These are phyloP conservation scores for Sphecodes monilicornis DNA, from an alignment of 2,888 invertebrate genomes.

Conservation along the genomic window DNA sequence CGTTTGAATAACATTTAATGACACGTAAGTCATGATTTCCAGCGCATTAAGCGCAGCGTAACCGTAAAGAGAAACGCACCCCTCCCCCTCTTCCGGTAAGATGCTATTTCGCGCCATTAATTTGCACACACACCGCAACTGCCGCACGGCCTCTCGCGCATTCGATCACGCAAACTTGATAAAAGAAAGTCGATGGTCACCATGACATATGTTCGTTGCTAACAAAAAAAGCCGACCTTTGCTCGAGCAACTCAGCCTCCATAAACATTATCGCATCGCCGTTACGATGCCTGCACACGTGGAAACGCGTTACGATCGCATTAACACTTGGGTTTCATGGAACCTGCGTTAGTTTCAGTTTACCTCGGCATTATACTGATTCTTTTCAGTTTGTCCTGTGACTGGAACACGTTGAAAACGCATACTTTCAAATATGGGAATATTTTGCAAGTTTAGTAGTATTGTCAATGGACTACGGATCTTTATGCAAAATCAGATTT, in stretches of 20 bases:
- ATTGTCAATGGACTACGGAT: background rate
- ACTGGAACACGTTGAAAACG: background rate
- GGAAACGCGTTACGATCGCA: background rate
- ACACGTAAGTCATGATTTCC: constrained; percentile 51
- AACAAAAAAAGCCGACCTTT: background rate
- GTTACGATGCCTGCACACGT: background rate
- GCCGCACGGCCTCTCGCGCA: constrained; percentile 7
- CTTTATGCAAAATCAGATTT: background rate
- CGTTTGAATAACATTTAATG: constrained; percentile 45
- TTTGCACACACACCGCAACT: constrained; percentile 38
- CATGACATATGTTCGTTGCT: background rate
- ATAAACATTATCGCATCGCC: background rate
- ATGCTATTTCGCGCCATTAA: constrained; percentile 47
- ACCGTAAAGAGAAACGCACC: constrained; percentile 36
- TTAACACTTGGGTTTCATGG: background rate
- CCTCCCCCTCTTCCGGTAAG: too few species aligned
- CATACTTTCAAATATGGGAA: background rate
- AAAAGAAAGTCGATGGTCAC: constrained; percentile 28
- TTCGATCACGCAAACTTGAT: constrained; percentile 48
- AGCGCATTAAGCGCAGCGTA: constrained; percentile 36
- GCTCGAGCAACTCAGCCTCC: background rate
- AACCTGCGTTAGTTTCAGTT: background rate
- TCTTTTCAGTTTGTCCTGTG: background rate
- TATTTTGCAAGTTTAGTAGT: background rate
- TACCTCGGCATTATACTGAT: background rate